Evolutionary conservation across 2,113 vertebrate genomes (phyloP).

Genomic region (Ia io): DNA sequence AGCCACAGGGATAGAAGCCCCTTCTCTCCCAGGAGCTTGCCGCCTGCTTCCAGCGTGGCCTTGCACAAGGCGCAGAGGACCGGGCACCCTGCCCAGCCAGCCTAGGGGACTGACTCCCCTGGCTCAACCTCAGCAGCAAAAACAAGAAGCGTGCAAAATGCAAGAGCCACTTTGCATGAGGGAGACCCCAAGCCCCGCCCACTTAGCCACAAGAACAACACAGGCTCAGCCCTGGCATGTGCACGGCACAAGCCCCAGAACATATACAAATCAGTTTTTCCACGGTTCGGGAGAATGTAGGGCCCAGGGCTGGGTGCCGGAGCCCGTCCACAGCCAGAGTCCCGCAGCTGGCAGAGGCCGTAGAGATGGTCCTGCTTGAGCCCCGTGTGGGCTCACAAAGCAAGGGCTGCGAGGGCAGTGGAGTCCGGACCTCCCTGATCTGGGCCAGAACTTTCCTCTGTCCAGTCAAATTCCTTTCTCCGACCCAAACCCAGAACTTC

Average conservation of each 20-base stretch:
- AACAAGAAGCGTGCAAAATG: background rate
- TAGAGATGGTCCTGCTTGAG: background rate
- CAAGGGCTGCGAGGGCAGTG: background rate
- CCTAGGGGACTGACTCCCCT: background rate
- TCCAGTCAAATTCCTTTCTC: background rate
- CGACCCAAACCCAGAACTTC: background rate
- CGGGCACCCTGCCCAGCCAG: background rate
- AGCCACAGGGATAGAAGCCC: background rate
- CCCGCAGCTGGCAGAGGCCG: fast-evolving
- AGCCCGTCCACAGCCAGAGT: background rate
- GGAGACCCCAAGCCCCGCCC: background rate
- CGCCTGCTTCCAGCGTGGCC: background rate
- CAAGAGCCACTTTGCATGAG: background rate
- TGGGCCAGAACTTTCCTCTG: background rate
- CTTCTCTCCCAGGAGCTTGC: background rate
- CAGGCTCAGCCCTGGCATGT: background rate
- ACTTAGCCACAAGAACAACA: background rate
- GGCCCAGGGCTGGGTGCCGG: background rate
- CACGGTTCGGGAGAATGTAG: background rate
- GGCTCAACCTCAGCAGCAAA: constrained; percentile 29
- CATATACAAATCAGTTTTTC: background rate
- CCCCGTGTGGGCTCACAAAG: background rate
- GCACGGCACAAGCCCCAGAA: background rate
- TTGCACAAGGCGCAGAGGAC: background rate
- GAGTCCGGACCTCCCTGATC: background rate